Evolutionary conservation across 2,888 invertebrate genomes (phyloP), one percentile per base, ranked within the genome.

Genomic region (Dicroscelio sp.): DNA sequence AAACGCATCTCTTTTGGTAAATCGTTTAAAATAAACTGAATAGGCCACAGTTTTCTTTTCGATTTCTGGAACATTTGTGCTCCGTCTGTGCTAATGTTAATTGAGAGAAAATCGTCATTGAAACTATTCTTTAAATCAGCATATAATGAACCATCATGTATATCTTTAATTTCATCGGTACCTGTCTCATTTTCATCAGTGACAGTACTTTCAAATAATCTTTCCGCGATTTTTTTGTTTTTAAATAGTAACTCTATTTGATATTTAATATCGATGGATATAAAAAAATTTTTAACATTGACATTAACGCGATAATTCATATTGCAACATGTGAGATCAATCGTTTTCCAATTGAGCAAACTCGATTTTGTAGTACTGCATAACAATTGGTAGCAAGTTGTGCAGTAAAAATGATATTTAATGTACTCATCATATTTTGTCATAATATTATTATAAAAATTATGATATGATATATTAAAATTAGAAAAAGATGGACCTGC

Each of bases 21-120:
- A n/a, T 78, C 78, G 63, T 78, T 78, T 17, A 78, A 31, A 30
- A 78, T 25, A 27, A 78, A 63, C 14, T 78, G 78, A 43, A 63
- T 43, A n/a, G 78, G 38, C 78, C 78, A 78, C 4, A 78, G 23
- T 78, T 63, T 78, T 27, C 63, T 25, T 55, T 78, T 78, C 1
- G 63, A 78, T n/a, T 78, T 78, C 23, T 78, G 31, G n/a, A 63
- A 78, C 5, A 78, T 43, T 63, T 60, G 43, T 3, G 78, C 78
- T 14, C 78, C 78, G 30, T 78, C 48, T 20, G 78, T 63, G 30
- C 35, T 76, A 35, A 76, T 76, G 25, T 48, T 76, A 20, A 63
- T 79, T 31, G 79, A 33, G 4, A 79, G 52, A 78, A 58, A 58
- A 27, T 78, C 60, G 10, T 33, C n/a, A 6, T n/a, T n/a, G n/a